phyloP scores from a whole-genome alignment of 2,113 vertebrate genomes.

The Tor tambroides region DNA sequence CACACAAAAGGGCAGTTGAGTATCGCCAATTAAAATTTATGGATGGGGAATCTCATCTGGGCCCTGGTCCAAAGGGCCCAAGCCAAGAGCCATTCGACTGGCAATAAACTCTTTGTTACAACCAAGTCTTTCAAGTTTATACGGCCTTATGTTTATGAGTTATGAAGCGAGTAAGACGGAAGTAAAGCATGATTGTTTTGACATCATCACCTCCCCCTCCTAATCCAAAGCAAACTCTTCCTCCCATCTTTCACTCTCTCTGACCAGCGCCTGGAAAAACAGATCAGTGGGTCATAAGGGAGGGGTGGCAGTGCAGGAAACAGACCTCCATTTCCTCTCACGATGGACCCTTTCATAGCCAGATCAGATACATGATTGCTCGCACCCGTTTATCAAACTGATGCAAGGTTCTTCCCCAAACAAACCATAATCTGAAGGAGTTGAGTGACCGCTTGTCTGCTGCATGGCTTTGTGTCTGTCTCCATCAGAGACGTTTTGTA shows the following conservation, averaged over 20 bases:
- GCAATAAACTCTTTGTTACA: constrained; percentile 38
- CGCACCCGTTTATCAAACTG: constrained; percentile 29
- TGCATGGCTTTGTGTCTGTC: not conserved
- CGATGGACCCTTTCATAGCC: constrained; percentile 38
- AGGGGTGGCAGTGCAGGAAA: constrained; percentile 52
- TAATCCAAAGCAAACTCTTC: not conserved
- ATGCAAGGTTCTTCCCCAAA: no score
- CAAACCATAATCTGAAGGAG: not conserved
- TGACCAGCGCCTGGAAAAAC: constrained; percentile 42
- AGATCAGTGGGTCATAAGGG: constrained; percentile 53
- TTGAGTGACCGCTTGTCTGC: not conserved
- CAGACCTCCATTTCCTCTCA: constrained; percentile 50
- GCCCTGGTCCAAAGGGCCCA: constrained; percentile 33
- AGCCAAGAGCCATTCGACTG: constrained; percentile 31
- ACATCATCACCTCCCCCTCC: constrained; percentile 16
- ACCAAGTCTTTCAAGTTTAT: constrained; percentile 10
- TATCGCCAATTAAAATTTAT: constrained; percentile 41
- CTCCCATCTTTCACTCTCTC: not conserved
- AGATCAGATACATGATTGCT: constrained; percentile 17
- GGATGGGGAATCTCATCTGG: constrained; percentile 37
- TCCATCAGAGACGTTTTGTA: constrained; percentile 21
- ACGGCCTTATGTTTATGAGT: not conserved
- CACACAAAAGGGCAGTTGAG: constrained; percentile 42
- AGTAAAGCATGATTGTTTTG: constrained; percentile 10
- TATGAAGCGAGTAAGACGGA: not conserved